Conservation (phyloP, 1,140 invertebrate species). For the Colletes gigas region DNA sequence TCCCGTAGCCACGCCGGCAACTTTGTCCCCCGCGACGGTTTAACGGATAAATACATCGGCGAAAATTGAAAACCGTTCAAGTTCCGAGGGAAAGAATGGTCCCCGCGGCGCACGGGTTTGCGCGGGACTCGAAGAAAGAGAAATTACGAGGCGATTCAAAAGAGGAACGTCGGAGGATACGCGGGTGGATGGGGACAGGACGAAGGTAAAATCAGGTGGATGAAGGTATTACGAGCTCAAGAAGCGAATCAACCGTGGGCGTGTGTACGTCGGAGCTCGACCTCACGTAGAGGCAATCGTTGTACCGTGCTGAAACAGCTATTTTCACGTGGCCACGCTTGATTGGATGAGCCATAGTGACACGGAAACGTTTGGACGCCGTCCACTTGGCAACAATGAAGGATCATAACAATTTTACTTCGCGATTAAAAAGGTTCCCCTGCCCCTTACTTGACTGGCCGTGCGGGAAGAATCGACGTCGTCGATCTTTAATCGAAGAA, state of each 20-base stretch:
- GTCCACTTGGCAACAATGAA: slow-evolving; percentile 68
- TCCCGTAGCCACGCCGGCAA: neutral
- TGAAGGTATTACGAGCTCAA: slow-evolving; percentile 49
- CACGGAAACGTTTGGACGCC: slow-evolving; percentile 66
- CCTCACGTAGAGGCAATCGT: slow-evolving; percentile 66
- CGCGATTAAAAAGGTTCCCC: slow-evolving; percentile 50
- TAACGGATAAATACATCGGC: slow-evolving; percentile 48
- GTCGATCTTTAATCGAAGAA: slow-evolving; percentile 27
- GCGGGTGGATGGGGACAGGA: neutral
- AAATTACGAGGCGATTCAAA: slow-evolving; percentile 38
- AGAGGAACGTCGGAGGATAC: neutral
- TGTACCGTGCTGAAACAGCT: slow-evolving; percentile 68
- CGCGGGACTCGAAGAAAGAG: slow-evolving; percentile 16
- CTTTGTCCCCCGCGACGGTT: slow-evolving; percentile 35
- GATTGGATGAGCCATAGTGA: slow-evolving; percentile 70
- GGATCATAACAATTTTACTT: slow-evolving; percentile 58
- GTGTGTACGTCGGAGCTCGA: slow-evolving; percentile 42
- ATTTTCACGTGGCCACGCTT: slow-evolving; percentile 67
- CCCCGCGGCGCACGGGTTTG: neutral
- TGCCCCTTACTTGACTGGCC: slow-evolving; percentile 23
- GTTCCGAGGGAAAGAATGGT: neutral
- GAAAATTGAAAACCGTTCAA: slow-evolving; percentile 61
- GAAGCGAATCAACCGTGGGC: slow-evolving; percentile 31
- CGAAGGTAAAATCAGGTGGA: neutral
- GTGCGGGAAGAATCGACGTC: slow-evolving; percentile 33